phyloP scores from a whole-genome alignment of 2,888 invertebrate genomes.

The Osedax fenrisi region DNA sequence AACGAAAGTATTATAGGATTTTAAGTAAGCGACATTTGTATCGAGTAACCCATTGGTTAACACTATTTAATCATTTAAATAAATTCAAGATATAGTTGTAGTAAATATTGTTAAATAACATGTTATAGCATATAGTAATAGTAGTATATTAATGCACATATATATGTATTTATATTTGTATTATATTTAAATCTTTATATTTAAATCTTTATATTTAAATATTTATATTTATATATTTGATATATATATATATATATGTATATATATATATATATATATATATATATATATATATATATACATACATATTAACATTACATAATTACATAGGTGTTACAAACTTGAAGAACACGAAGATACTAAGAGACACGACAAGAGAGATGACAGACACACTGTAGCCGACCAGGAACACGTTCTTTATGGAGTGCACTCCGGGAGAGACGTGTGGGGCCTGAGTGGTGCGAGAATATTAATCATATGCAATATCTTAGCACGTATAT shows the following conservation, averaged over 20 bases:
- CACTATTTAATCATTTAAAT: too few species aligned
- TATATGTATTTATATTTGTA: neutral
- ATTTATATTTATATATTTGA: conserved; percentile 13
- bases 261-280: conserved; percentile 5
- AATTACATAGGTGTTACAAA: too few species aligned
- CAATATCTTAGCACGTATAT: neutral
- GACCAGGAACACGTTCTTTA: conserved; percentile 47
- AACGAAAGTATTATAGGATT: too few species aligned
- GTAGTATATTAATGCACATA: neutral
- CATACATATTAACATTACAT: too few species aligned
- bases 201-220: neutral
- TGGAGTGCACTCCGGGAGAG: too few species aligned
- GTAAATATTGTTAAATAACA: neutral
- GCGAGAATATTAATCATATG: too few species aligned
- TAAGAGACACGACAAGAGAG: conserved; percentile 48
- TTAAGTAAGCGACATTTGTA: too few species aligned
- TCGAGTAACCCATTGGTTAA: too few species aligned
- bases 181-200: conserved; percentile 6
- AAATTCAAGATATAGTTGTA: too few species aligned
- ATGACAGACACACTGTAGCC: conserved; percentile 50
- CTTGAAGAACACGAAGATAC: conserved; percentile 50
- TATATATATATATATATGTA: conserved; percentile 29
- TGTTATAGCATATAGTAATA: neutral
- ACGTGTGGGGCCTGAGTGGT: too few species aligned
- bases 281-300: conserved; percentile 25